Evolutionary conservation across 2,797 vertebrate genomes (phyloP), one percentile per base, ranked within the genome.

Genomic region (Cirrhinus molitorella): DNA sequence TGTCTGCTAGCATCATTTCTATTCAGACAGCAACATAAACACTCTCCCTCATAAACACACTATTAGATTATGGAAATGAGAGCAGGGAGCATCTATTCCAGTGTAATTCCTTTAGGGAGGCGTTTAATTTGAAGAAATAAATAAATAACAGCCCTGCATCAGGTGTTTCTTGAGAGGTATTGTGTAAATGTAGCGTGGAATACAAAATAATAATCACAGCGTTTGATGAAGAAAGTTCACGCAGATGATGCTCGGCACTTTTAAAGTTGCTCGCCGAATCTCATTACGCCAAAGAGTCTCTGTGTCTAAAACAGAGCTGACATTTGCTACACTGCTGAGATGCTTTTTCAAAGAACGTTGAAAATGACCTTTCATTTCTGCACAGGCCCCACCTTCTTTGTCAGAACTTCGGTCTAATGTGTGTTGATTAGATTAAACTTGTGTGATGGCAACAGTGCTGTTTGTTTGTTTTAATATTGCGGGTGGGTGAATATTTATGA

Each of bases 21-120:
- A 94, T 95, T 95, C 92, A 93, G 92, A 94, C 93, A 89, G 88
- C 88, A 79, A 81, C 87, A 70, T 31, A 87, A 77, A 83, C 74
- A 59, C 75, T 68, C 88, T 73, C 84, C 84, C 92, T 93, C 92
- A 94, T 93, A 93, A 93, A 92, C 93, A 91, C 83, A 90, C 91
- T 90, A 95, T 94, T 94, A 92, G 91, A 94, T 94, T 95, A 94
- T 94, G 94, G 88, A 93, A 94, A 95, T 93, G 92, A 93, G 90
- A 67, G 88, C 23, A 74, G 92, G 85, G 89, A 83, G 90, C 91
- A 91, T 92, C 92, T 90, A 90, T 92, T 92, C 88, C 86, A 61
- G 43, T 91, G 91, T 94, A 94, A 94, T 95, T 95, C 91, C 93
- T 92, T 93, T 93, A 89, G 92, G 93, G 92, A 94, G 91, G 89